A percentile compares a stretch with the other conserved stretches of the same genome.
phyloP scores from a whole-genome alignment of 2,888 invertebrate genomes.

The Tridacna gigas region DNA sequence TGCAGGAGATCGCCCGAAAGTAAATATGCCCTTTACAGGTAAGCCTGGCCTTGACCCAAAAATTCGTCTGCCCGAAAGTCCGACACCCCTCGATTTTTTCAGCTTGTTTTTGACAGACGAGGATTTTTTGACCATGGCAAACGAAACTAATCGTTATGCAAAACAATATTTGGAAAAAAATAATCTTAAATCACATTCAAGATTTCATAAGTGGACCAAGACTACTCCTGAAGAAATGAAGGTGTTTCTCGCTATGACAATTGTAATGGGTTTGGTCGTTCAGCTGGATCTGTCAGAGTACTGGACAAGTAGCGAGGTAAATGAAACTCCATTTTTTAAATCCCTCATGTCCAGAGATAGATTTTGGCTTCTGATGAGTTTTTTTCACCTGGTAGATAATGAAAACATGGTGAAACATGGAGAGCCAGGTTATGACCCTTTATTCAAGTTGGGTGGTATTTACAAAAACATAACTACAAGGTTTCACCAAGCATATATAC shows the following conservation, averaged over 20 bases:
- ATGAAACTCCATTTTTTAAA: slow-evolving; percentile 50
- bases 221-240: slow-evolving; percentile 46
- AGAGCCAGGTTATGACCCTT: slow-evolving; percentile 34
- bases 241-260: slow-evolving; percentile 37
- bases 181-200: slow-evolving; percentile 13
- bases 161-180: slow-evolving; percentile 12
- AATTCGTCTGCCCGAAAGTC: slow-evolving; percentile 12
- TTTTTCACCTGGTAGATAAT: slow-evolving; percentile 53
- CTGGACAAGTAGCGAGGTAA: slow-evolving; percentile 46
- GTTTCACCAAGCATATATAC: slow-evolving; percentile 32
- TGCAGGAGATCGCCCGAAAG: not conserved
- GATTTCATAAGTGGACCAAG: slow-evolving; percentile 40
- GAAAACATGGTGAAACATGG: slow-evolving; percentile 21
- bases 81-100: slow-evolving; percentile 30
- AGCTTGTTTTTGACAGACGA: slow-evolving; percentile 22
- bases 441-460: slow-evolving; percentile 54
- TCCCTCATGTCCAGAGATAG: slow-evolving; percentile 44
- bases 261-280: slow-evolving; percentile 42
- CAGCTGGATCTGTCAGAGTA: slow-evolving; percentile 50
- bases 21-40: slow-evolving; percentile 7
- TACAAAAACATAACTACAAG: slow-evolving; percentile 28
- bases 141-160: slow-evolving; percentile 53
- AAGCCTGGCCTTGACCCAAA: slow-evolving; percentile 3
- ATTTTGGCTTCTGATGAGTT: slow-evolving; percentile 44
- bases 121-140: slow-evolving; percentile 33